phyloP scores from a whole-genome alignment of 2,113 vertebrate genomes.

The Struthidea cinerea region DNA sequence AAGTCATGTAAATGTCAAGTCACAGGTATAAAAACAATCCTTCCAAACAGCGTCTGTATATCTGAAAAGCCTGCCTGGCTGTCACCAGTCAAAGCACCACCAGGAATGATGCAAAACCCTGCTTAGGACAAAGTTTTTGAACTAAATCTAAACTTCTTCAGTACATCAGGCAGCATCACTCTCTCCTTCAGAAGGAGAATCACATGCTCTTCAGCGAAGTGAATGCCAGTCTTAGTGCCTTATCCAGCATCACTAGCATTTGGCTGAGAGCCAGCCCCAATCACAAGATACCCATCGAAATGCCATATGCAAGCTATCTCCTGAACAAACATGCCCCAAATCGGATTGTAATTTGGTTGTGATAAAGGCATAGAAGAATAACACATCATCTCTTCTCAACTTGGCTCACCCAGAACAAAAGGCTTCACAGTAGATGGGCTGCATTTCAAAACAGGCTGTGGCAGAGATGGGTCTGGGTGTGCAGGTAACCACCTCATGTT shows the following conservation, averaged over 20 bases:
- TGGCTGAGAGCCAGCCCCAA: not conserved
- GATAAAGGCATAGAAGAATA: not conserved
- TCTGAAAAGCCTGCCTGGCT: conserved; percentile 31
- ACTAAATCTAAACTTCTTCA: conserved; percentile 25
- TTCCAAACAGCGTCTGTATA: conserved; percentile 38
- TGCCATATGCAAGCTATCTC: not conserved
- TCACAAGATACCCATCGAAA: not conserved
- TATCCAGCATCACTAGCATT: not conserved
- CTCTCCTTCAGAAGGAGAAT: not conserved
- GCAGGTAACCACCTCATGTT: not conserved
- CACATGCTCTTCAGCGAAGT: not conserved
- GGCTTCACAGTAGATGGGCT: not conserved
- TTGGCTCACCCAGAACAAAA: not conserved
- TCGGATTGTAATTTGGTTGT: not conserved
- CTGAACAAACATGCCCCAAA: not conserved
- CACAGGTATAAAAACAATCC: conserved; percentile 64
- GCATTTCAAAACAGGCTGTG: not conserved
- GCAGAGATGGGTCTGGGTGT: not conserved
- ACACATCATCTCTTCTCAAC: not conserved
- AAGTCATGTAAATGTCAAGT: conserved; percentile 68
- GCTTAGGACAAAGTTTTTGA: conserved; percentile 41
- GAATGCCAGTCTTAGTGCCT: not conserved
- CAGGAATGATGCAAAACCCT: not conserved
- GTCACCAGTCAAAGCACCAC: not conserved
- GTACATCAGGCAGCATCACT: not conserved